phyloP scores from a whole-genome alignment of 2,113 vertebrate species.

The Gracilinanus agilis region DNA sequence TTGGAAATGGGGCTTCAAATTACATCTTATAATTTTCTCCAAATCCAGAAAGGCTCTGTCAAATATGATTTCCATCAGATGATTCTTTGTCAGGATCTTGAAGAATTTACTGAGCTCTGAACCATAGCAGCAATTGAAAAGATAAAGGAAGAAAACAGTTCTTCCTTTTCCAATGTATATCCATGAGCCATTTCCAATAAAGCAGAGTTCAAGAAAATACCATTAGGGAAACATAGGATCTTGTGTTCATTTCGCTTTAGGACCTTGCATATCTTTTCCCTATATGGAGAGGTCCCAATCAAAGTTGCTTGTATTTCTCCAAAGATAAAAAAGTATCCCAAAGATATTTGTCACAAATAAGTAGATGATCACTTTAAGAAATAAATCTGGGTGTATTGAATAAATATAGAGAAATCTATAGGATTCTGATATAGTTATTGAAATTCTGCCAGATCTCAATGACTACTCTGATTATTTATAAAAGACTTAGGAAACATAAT shows the following conservation, averaged over 20 bases:
- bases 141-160: constrained; percentile 25
- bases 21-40: constrained; percentile 77
- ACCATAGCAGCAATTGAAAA: constrained; percentile 58
- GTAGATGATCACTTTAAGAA: neutral
- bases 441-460: neutral
- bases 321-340: constrained; percentile 24
- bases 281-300: constrained; percentile 1
- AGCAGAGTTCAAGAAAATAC: constrained; percentile 25
- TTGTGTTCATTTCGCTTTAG: constrained; percentile 37
- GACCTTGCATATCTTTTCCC: neutral
- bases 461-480: neutral
- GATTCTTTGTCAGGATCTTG: constrained; percentile 66
- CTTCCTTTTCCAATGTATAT: constrained; percentile 45
- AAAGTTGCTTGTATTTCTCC: neutral
- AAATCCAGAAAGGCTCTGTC: constrained; percentile 70
- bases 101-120: constrained; percentile 72
- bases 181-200: constrained; percentile 22
- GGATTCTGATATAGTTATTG: neutral
- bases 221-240: neutral
- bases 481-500: neutral
- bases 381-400: neutral
- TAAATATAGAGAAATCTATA: neutral
- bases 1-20: constrained; percentile 78
- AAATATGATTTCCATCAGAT: constrained; percentile 72
- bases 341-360: neutral